These are phyloP conservation scores for Platanista minor DNA, from an alignment of 2,113 vertebrate genomes.

Conservation along the genomic window DNA sequence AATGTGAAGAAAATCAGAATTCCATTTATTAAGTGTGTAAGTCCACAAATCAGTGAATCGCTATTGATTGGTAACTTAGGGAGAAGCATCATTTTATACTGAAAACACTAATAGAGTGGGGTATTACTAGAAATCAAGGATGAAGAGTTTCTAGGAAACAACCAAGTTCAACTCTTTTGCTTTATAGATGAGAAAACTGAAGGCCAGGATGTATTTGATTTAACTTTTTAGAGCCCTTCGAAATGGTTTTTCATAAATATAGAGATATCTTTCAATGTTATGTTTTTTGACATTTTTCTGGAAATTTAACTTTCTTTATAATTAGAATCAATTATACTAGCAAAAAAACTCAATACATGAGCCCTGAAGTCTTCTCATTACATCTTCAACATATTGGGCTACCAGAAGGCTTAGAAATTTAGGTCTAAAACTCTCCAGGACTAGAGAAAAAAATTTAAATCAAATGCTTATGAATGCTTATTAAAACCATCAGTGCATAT, in stretches of 20 bases:
- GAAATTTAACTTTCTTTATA: conserved; percentile 48
- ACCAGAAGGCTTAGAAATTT: conserved; percentile 25
- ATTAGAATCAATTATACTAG: conserved; percentile 43
- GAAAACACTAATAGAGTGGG: neutral
- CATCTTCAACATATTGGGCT: neutral
- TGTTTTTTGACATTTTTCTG: conserved; percentile 37
- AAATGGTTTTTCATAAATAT: conserved; percentile 38
- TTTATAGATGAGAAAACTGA: conserved; percentile 36
- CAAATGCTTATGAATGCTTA: neutral
- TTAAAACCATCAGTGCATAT: neutral
- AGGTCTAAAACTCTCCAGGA: neutral
- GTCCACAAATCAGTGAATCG: conserved; percentile 35
- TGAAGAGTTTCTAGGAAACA: neutral
- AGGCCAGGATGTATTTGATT: neutral
- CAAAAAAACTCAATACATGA: conserved; percentile 2
- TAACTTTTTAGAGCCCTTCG: conserved; percentile 2
- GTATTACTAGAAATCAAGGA: neutral
- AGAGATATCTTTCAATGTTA: conserved; percentile 20
- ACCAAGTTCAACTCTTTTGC: neutral
- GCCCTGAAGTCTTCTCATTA: neutral
- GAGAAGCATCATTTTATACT: neutral
- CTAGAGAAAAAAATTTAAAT: neutral
- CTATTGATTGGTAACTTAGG: conserved; percentile 13
- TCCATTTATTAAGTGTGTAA: conserved; percentile 34
- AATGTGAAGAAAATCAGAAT: conserved; percentile 52